Evolutionary conservation across 2,888 invertebrate genomes (phyloP), one percentile per base, ranked within the genome.

Genomic region (Drosophila eohydei): DNA sequence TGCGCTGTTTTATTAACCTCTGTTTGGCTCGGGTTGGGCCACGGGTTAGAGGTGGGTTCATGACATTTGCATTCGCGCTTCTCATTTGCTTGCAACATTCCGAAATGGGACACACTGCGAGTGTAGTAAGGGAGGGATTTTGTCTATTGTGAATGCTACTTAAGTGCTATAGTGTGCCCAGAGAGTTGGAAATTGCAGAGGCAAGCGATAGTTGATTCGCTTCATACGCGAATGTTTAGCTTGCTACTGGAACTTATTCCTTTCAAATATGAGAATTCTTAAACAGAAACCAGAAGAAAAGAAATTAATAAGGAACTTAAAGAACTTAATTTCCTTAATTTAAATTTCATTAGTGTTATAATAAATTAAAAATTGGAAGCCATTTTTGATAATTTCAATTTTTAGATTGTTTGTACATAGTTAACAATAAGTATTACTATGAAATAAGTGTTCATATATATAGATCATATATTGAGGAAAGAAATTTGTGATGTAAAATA

Each of bases 31-130:
- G 66, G 71, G 76, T 71, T 72, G 71, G 77, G 69, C 63, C 34
- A 52, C 44, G 74, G 90, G 90, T 90, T 87, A 90, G 90, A 90
- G 91, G 90, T 91, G 85, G 90, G 91, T 71, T 88, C 87, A 88
- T 40, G 81, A 68, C 87, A 72, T 78, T 80, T 77, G 71, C 81
- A 77, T 75, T 43, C 66, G 80, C 41, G 43, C 73, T 50, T 65
- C 36, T 30, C 57, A 63, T 71, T 64, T 68, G 63, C 52, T 46
- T 64, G 76, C 71, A 41, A 40, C 38, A 83, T 91, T 79, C 89
- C 74, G 63, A 82, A 81, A 88, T 78, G 83, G 91, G 90, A 90
- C 83, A 88, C 60, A 80, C 63, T 41, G 57, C 50, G 38, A 64
- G 50, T 21, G 41, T 9, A 12, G n/a, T 3, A 40, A 36, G 48